Conservation (phyloP, 2,113 vertebrate species). For the Pelvicachromis taeniatus region DNA sequence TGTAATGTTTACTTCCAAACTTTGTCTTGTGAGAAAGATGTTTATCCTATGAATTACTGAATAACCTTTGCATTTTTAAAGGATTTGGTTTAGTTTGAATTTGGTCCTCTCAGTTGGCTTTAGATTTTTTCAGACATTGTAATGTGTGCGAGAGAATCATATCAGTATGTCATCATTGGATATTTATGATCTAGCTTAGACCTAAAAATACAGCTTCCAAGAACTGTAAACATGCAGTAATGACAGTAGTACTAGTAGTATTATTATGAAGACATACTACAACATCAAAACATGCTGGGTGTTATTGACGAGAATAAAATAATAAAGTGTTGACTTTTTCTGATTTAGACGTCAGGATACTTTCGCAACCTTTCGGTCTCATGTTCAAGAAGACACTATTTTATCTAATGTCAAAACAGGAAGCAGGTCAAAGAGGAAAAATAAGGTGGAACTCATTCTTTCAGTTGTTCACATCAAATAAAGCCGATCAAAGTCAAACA, state of each 20-base stretch:
- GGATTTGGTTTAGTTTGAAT: not conserved
- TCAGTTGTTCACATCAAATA: constrained; percentile 59
- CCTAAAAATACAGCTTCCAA: not conserved
- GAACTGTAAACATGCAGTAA: not conserved
- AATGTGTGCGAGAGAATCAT: not conserved
- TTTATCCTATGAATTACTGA: not conserved
- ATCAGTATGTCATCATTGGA: not conserved
- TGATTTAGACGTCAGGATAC: constrained; percentile 9
- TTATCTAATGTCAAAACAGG: constrained; percentile 33
- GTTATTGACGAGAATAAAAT: not conserved
- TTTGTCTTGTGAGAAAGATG: not conserved
- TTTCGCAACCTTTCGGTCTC: constrained; percentile 18
- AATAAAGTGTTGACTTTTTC: not conserved
- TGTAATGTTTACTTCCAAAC: not conserved
- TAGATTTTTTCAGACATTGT: not conserved
- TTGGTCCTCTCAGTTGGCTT: not conserved
- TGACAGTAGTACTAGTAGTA: not conserved
- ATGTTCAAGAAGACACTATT: constrained; percentile 9
- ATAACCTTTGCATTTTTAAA: not conserved
- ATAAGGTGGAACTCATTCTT: constrained; percentile 39
- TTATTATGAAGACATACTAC: not conserved
- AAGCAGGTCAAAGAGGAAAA: constrained; percentile 23
- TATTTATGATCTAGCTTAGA: not conserved
- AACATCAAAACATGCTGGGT: not conserved
- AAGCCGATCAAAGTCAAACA: constrained; percentile 65